Percentiles rank a stretch among this genome's conserved stretches.
phyloP scores from a whole-genome alignment of 2,888 invertebrate genomes.

The Latrodectus hesperus region DNA sequence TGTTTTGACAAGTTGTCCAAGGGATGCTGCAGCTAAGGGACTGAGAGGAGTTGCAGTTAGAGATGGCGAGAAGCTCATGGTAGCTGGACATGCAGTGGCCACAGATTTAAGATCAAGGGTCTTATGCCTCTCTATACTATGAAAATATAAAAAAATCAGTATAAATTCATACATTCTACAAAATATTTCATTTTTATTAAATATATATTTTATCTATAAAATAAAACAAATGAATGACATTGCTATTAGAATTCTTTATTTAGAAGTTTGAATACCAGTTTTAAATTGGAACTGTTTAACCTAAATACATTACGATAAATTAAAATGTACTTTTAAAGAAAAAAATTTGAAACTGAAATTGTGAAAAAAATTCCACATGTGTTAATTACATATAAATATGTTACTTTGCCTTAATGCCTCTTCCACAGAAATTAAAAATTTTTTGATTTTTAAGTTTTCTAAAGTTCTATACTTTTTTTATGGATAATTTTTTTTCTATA shows the following conservation, averaged over 20 bases:
- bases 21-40: conserved; percentile 44
- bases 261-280: background rate
- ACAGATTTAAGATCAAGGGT: conserved; percentile 38
- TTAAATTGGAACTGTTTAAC: too few species aligned
- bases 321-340: too few species aligned
- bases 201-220: background rate
- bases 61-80: conserved; percentile 25
- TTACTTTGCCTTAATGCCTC: too few species aligned
- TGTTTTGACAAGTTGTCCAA: conserved; percentile 45
- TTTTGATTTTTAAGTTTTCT: too few species aligned
- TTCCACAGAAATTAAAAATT: too few species aligned
- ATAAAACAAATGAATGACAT: background rate
- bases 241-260: background rate
- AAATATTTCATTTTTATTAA: background rate
- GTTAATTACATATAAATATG: too few species aligned
- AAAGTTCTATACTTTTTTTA: too few species aligned
- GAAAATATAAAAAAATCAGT: background rate
- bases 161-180: background rate
- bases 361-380: too few species aligned
- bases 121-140: conserved; percentile 59
- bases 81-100: conserved; percentile 9
- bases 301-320: too few species aligned
- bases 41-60: conserved; percentile 19
- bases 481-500: too few species aligned
- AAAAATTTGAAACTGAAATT: too few species aligned